Conservation (phyloP, 2,113 vertebrate genomes). For the Hyperopisus bebe region DNA sequence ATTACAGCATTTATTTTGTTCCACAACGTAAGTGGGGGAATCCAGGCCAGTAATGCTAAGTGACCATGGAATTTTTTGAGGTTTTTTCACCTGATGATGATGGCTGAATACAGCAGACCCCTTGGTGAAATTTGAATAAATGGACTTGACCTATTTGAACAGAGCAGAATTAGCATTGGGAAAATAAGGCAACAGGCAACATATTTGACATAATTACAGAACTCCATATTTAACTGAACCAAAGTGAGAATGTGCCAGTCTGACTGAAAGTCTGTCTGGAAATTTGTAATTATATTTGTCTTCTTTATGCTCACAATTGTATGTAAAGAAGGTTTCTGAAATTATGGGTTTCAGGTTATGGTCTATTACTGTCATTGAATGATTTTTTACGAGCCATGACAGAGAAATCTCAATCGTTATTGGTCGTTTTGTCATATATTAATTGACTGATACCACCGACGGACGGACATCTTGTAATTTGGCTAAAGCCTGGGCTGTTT, state of each 20-base stretch:
- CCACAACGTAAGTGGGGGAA: background rate
- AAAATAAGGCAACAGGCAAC: background rate
- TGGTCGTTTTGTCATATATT: background rate
- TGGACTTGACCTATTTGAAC: background rate
- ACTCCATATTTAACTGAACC: background rate
- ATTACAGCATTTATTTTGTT: background rate
- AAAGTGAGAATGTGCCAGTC: constrained; percentile 1
- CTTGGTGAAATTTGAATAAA: background rate
- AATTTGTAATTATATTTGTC: background rate
- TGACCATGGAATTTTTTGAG: background rate
- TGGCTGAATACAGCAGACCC: background rate
- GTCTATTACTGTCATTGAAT: background rate
- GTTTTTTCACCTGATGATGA: background rate
- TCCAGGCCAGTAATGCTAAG: background rate
- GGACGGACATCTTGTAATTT: background rate
- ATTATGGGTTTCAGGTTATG: background rate
- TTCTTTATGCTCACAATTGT: background rate
- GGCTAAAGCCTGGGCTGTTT: background rate
- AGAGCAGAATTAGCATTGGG: background rate
- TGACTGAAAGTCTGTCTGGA: background rate
- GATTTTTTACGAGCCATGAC: background rate
- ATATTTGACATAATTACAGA: constrained; percentile 3
- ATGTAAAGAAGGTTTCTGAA: background rate
- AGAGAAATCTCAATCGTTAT: background rate
- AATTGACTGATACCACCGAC: background rate